phyloP scores from a whole-genome alignment of 2,888 invertebrate species.

The Petrolisthes manimaculis region DNA sequence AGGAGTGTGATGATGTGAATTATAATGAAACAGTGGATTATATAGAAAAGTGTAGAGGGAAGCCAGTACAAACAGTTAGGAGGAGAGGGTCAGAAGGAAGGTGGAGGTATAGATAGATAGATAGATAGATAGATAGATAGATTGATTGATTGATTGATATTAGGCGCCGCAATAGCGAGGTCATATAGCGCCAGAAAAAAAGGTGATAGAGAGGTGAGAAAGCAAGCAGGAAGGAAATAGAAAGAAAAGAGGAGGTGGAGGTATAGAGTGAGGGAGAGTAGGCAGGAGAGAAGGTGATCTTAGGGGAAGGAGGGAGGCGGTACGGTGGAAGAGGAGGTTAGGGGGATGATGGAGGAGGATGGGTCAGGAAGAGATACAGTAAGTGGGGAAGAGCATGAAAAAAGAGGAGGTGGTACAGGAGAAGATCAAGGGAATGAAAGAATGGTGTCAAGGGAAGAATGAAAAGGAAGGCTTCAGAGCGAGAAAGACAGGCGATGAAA shows the following conservation, averaged over 20 bases:
- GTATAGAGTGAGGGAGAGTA: neutral
- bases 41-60: no score
- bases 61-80: no score
- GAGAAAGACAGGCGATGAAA: neutral
- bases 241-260: no score
- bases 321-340: neutral
- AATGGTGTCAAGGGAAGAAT: neutral
- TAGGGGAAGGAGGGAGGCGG: neutral
- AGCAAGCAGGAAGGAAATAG: no score
- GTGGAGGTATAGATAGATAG: no score
- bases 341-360: neutral
- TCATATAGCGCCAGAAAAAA: no score
- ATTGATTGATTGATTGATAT: neutral
- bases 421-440: neutral
- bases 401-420: neutral
- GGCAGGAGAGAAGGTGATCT: neutral
- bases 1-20: no score
- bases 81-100: neutral
- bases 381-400: neutral
- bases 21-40: no score
- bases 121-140: neutral
- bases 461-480: neutral
- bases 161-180: no score
- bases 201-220: no score
- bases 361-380: neutral